phyloP scores from a whole-genome alignment of 2,113 vertebrate species.

The Pseudorectes ferrugineus region DNA sequence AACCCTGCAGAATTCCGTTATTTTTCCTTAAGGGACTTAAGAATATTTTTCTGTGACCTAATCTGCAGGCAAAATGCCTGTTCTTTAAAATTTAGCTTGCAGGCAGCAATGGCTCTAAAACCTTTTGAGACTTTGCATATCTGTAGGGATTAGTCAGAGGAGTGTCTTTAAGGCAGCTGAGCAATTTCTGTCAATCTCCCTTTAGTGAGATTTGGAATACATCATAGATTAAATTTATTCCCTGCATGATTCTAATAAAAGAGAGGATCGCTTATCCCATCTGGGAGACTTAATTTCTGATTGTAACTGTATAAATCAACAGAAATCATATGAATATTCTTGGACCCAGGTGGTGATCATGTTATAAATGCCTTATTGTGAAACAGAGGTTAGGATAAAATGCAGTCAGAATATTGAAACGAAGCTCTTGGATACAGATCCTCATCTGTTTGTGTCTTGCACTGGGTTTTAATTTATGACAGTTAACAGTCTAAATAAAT shows the following conservation, averaged over 20 bases:
- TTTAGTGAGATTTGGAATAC: background rate
- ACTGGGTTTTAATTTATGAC: background rate
- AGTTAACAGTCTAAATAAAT: background rate
- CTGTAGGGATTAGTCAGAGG: background rate
- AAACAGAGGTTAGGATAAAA: background rate
- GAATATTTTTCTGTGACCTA: background rate
- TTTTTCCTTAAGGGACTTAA: background rate
- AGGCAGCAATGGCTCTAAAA: background rate
- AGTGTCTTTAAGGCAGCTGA: background rate
- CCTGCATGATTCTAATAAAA: background rate
- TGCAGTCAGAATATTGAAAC: background rate
- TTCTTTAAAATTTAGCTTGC: background rate
- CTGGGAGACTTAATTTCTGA: background rate
- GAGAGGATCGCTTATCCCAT: background rate
- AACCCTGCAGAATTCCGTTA: background rate
- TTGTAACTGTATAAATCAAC: background rate
- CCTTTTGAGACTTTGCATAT: background rate
- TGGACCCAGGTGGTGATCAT: background rate
- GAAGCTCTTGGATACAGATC: background rate
- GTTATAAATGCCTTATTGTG: background rate
- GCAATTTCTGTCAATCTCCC: background rate
- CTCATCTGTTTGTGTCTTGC: background rate
- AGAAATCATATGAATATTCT: background rate
- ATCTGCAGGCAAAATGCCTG: background rate
- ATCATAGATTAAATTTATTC: background rate